Base-by-base conservation (phyloP, 1,140 invertebrate species). In the Drosophila orena region DNA sequence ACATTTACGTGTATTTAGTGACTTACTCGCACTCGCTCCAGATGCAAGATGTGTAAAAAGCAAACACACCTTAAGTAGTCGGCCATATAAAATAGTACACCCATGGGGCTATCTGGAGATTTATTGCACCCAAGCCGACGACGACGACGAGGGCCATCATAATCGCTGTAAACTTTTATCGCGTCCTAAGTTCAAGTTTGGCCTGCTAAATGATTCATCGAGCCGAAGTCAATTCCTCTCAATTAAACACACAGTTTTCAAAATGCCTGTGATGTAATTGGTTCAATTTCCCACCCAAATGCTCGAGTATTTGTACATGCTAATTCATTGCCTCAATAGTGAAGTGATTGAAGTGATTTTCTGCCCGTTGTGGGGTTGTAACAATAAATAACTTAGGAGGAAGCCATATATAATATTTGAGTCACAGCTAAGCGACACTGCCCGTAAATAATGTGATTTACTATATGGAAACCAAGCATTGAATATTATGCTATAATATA, bases 21-120 rank as follows among this genome's bases (percentile, higher is more conserved):
- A 11, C n/a, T 0, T 0, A 10, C 27, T 2, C 11, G 27, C n/a
- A 10, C 27, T 2, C 11, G 27, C n/a, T 52, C 11, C 49, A 35
- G 30, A 52, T 52, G 30, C 4, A 10, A 52, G 6, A n/a, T n/a
- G 69, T 37, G 34, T 72, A 38, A 30, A 52, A 30, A 30, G 50
- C 37, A 74, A 74, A 74, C 49, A 73, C 43, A 17, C 40, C 38
- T 17, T 53, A 74, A 73, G 71, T 61, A 73, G 68, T 53, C 20
- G 43, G 43, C 55, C 61, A 59, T 60, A 77, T 59, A 68, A 66
- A 65, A 22, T 43, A 34, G 17, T 58, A 40, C 62, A 20, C 44
- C 38, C 24, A 53, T 17, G 52, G 35, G 60, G 75, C 81, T 61
- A 83, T 83, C 79, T 84, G 43, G 17, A 14, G 60, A 79, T 84